These are phyloP conservation scores for Sinella curviseta DNA, from an alignment of 1,140 invertebrate species.

Conservation along the genomic window DNA sequence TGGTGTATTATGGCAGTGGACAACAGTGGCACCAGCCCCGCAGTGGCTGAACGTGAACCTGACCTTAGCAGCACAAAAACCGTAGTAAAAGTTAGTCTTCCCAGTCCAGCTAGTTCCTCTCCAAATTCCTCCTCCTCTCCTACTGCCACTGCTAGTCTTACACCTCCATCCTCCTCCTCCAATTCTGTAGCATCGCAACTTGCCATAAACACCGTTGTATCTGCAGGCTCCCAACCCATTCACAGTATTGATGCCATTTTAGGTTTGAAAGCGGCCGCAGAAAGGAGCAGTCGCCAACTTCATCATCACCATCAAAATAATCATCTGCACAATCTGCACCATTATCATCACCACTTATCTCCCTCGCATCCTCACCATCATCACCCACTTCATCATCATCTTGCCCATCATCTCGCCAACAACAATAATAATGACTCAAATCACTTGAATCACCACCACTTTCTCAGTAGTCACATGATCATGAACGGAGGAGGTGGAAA, in stretches of 20 bases:
- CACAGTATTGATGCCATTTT: constrained; percentile 47
- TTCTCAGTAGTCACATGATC: constrained; percentile 5
- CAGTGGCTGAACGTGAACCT: constrained; percentile 41
- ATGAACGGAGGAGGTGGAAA: neutral
- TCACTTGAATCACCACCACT: constrained; percentile 17
- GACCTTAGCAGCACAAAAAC: neutral
- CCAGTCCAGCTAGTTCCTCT: neutral
- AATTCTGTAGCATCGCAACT: neutral
- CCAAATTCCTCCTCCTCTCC: constrained; percentile 17
- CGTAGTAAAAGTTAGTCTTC: neutral
- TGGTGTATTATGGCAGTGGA: constrained; percentile 42
- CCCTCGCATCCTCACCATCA: neutral
- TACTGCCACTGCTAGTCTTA: neutral
- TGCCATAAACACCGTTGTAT: neutral
- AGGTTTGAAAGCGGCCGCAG: constrained; percentile 38
- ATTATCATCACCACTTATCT: constrained; percentile 9
- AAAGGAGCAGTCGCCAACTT: constrained; percentile 8
- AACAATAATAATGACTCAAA: constrained; percentile 27
- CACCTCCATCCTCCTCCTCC: neutral
- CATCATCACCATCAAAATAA: constrained; percentile 10
- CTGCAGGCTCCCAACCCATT: neutral
- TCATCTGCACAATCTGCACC: constrained; percentile 26
- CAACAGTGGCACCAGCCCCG: constrained; percentile 32
- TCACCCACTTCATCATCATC: constrained; percentile 22
- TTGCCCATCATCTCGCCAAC: constrained; percentile 1